Base-by-base conservation (phyloP, 2,797 vertebrate genomes). In the Microcaecilia unicolor region DNA sequence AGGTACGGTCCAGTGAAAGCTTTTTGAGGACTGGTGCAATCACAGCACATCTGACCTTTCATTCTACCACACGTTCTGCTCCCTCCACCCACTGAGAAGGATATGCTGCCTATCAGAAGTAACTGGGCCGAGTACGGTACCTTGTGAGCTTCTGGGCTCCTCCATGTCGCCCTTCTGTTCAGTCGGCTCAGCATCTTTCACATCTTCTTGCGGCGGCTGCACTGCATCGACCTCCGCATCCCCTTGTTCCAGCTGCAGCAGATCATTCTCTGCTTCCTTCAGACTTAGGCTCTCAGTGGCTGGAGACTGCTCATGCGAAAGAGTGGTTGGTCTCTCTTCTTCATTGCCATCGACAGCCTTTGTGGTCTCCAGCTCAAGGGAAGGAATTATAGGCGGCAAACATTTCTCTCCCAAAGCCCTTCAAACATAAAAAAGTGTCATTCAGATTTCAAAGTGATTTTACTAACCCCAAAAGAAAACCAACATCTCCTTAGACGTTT, bases 381-480 rank as follows among this genome's bases (percentile, higher is more conserved):
- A 71, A 10, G 70, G 62, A 51, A 97, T 70, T 57, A 73, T 61
- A 13, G 96, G 95, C 59, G 85, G 91, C 55, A 18, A 51, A 27
- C 88, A 87, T 64, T 91, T 96, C 64, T 94, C 89, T 50, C 96
- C 96, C 73, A 83, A 89, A 30, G 75, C 83, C 96, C 96, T 95
- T 44, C 42, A 15, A 61, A 37, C 41, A 44, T 38, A 14, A n/a
- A n/a, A n/a, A n/a, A n/a, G n/a, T n/a, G 38, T n/a, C n/a, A n/a
- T n/a, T n/a, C n/a, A n/a, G n/a, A n/a, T n/a, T n/a, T n/a, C n/a
- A n/a, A n/a, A n/a, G n/a, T n/a, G n/a, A n/a, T n/a, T n/a, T n/a
- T n/a, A n/a, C n/a, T n/a, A n/a, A n/a, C n/a, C n/a, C n/a, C n/a
- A 66, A 64, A 19, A 49, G 24, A 51, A 59, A 53, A 19, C 11